Evolutionary conservation across 1,140 invertebrate genomes (phyloP), one percentile per base, ranked within the genome.

Genomic region (Solen grandis): DNA sequence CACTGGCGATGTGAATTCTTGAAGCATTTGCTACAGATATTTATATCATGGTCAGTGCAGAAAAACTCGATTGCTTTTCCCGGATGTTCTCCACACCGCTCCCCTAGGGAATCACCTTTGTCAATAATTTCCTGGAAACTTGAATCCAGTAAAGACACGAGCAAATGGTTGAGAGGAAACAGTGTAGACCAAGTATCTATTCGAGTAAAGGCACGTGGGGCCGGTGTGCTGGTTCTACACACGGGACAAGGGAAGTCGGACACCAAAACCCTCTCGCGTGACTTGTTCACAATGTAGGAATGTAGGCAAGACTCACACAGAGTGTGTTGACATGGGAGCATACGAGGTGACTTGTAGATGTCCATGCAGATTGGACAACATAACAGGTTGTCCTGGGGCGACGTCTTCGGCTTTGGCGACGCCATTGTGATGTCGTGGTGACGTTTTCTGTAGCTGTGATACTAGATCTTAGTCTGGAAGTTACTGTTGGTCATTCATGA

Each of bases 361-460:
- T 77, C 75, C 75, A 77, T 77, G 35, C 75, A 77, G 38, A 77
- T 68, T n/a, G 75, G 63, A 68, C 75, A 77, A 31, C 75, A 68
- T 38, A 77, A 25, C 10, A 77, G 41, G 63, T 77, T 77, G 52
- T 77, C 75, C 31, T 77, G 75, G 35, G 75, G 75, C 2, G 41
- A 77, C 13, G 55, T 36, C 8, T 33, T 57, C 2, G 38, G 57
- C 54, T 73, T 73, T 19, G 70, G 55, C 13, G 70, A 59, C 27
- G 70, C 70, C 70, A 73, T 73, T 8, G 41, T 46, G 41, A 19
- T 46, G n/a, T n/a, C n/a, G n/a, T n/a, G n/a, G n/a, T n/a, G n/a
- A n/a, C n/a, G n/a, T n/a, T n/a, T n/a, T n/a, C n/a, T n/a, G n/a
- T n/a, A n/a, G n/a, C n/a, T n/a, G n/a, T n/a, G n/a, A n/a, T n/a